Percentiles rank a stretch among this genome's conserved stretches.
phyloP scores from a whole-genome alignment of 2,888 invertebrate genomes.

The Ormia ochracea region DNA sequence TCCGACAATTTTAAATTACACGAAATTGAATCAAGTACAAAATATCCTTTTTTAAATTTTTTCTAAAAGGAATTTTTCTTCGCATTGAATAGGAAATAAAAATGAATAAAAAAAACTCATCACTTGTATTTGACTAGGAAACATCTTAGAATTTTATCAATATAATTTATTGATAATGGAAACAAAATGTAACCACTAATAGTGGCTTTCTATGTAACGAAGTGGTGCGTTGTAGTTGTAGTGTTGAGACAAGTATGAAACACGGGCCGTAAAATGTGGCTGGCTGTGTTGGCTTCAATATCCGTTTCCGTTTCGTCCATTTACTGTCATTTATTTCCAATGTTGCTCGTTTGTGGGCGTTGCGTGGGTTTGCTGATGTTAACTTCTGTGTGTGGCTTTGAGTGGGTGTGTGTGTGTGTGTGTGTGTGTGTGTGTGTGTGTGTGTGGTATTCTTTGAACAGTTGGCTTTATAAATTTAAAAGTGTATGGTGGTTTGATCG shows the following conservation, averaged over 20 bases:
- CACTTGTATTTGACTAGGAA: slow-evolving; percentile 11
- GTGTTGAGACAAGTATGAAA: slow-evolving; percentile 10
- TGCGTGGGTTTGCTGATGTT: background rate
- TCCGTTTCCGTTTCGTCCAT: slow-evolving; percentile 75
- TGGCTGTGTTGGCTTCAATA: slow-evolving; percentile 66
- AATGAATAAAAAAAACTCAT: too few relatives aligned
- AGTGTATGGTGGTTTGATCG: slow-evolving; percentile 41
- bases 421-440: background rate
- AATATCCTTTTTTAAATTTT: background rate
- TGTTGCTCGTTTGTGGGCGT: background rate
- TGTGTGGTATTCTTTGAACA: too few relatives aligned
- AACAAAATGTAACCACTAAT: slow-evolving; percentile 46
- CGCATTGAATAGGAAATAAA: background rate
- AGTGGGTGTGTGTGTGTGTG: background rate
- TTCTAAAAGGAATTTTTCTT: background rate
- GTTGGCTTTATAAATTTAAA: too few relatives aligned
- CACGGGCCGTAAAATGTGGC: slow-evolving; percentile 30
- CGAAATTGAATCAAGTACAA: too few relatives aligned
- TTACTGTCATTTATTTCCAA: slow-evolving; percentile 72
- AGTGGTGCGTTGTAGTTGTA: background rate
- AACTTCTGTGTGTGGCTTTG: background rate
- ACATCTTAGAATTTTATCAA: slow-evolving; percentile 48
- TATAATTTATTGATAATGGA: slow-evolving; percentile 56
- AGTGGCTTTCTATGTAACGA: slow-evolving; percentile 1
- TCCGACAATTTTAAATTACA: too few relatives aligned